Base-by-base conservation (phyloP, 2,113 vertebrate genomes). In the Anser brachyrhynchus region DNA sequence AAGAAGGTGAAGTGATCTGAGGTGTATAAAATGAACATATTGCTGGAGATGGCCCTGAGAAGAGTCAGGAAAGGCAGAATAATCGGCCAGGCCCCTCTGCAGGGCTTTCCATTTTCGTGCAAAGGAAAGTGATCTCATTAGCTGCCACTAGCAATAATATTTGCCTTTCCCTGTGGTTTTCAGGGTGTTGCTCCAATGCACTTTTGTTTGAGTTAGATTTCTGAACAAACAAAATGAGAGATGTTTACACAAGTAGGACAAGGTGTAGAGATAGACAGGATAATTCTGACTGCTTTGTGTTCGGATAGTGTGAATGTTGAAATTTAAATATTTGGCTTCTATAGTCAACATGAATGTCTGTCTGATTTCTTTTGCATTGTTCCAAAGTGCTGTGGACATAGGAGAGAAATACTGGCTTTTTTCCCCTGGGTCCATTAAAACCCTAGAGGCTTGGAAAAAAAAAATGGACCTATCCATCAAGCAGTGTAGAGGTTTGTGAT, bases 131-230 rank as follows among this genome's bases (percentile, higher is more conserved):
- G 58, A 87, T 86, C 57, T 79, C 64, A 33, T 84, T 91, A 35
- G 95, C 95, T 87, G 89, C 78, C 81, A 19, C 52, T 16, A 20
- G 59, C 67, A 84, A 62, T 76, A 88, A 39, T 96, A 75, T 93
- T 74, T 95, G 87, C 83, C 76, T 97, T 96, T 92, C 70, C 33
- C 82, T 90, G 89, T 90, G 72, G 76, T 86, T 86, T 96, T 58
- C 3, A 39, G 54, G 91, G 28, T 95, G 61, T 88, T 97, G 26
- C 64, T 71, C 39, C 69, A 66, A 13, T 86, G 88, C 28, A 72
- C 75, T 66, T 97, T 83, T 96, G 93, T 97, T 97, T 95, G 87
- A 96, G 58, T 92, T 79, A 94, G 86, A 89, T 97, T 91, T 92
- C 64, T 94, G 93, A 96, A 83, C 77, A 95, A 97, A 77, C 78